phyloP scores from a whole-genome alignment of 2,888 invertebrate genomes.

The Meta bourneti region DNA sequence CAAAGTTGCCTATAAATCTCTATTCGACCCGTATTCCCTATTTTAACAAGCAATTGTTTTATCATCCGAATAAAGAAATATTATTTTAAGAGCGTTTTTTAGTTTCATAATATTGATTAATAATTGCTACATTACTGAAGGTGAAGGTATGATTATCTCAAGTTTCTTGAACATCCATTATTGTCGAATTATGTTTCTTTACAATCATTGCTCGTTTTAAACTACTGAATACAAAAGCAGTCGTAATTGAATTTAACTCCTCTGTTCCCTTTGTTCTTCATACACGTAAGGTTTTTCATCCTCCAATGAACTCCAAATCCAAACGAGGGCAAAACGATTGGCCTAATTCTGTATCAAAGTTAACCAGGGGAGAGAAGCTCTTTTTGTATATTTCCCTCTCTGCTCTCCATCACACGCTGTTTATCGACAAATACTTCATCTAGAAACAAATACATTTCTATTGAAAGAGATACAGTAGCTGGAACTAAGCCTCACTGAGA shows the following conservation, averaged over 20 bases:
- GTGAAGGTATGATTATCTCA: too few relatives aligned
- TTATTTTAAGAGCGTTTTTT: too few relatives aligned
- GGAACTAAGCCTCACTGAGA: too few relatives aligned
- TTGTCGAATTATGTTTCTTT: neutral
- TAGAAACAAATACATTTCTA: conserved; percentile 41
- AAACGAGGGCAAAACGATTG: neutral
- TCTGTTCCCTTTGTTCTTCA: neutral
- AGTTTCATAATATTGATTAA: too few relatives aligned
- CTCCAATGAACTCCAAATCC: neutral
- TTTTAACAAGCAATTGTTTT: too few relatives aligned
- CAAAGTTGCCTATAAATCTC: too few relatives aligned
- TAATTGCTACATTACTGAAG: too few relatives aligned
- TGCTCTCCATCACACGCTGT: neutral
- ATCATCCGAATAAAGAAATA: too few relatives aligned
- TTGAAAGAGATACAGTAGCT: neutral
- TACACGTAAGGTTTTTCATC: neutral
- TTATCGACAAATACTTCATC: conserved; percentile 30
- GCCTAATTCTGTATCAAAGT: neutral
- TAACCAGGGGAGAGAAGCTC: neutral
- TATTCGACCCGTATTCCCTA: too few relatives aligned
- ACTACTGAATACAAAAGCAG: neutral
- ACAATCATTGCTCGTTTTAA: neutral
- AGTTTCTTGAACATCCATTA: too few relatives aligned
- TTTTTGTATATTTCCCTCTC: neutral
- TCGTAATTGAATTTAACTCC: neutral